Evolutionary conservation across 1,140 invertebrate species (phyloP).

Genomic region (Penaeus chinensis): DNA sequence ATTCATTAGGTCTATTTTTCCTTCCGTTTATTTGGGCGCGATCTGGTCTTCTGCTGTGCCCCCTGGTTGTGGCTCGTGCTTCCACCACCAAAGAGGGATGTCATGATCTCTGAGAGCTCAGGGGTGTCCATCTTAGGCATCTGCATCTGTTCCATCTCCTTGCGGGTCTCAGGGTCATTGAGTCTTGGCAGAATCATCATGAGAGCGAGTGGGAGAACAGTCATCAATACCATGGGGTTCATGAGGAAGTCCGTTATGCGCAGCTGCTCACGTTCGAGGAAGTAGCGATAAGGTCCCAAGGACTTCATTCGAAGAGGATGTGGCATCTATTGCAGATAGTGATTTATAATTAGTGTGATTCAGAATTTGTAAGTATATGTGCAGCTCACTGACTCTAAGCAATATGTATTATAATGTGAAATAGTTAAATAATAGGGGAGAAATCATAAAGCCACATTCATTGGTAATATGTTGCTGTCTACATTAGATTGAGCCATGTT

Average conservation of each 20-base stretch:
- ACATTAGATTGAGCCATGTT: too few species aligned
- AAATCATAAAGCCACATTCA: not conserved
- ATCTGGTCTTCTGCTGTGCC: constrained; percentile 45
- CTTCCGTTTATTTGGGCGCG: constrained; percentile 48
- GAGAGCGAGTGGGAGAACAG: constrained; percentile 90
- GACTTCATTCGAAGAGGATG: constrained; percentile 93
- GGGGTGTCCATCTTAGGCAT: constrained; percentile 88
- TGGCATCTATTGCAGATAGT: constrained; percentile 75
- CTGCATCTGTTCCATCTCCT: constrained; percentile 90
- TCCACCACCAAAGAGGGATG: constrained; percentile 80
- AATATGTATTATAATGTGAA: not conserved
- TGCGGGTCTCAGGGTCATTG: constrained; percentile 92
- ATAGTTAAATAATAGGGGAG: not conserved
- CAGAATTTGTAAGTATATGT: not conserved
- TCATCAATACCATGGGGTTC: constrained; percentile 98
- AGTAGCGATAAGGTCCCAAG: constrained; percentile 86
- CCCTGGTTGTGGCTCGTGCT: constrained; percentile 42
- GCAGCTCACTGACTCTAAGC: too few species aligned
- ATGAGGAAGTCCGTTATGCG: constrained; percentile 93
- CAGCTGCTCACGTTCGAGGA: constrained; percentile 95
- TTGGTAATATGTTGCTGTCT: not conserved
- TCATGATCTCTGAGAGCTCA: constrained; percentile 91
- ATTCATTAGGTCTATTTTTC: constrained; percentile 24
- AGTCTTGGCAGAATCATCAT: constrained; percentile 96
- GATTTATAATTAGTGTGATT: not conserved